Conservation (phyloP, 2,888 invertebrate species). For the Mongoloraphidia duomilia region DNA sequence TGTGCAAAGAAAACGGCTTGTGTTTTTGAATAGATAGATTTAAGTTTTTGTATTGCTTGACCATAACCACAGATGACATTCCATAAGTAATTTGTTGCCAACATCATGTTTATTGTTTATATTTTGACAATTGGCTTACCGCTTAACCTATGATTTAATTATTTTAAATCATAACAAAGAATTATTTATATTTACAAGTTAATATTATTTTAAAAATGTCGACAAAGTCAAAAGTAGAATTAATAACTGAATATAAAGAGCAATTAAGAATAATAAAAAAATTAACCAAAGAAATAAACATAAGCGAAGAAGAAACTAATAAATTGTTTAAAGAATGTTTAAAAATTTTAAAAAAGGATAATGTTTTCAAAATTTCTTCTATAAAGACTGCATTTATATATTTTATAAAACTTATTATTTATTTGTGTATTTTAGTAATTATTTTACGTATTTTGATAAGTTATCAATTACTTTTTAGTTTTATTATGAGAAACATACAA, state of each 20-base stretch:
- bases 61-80: too few species aligned
- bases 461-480: constrained; percentile 48
- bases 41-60: too few species aligned
- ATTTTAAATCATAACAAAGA: too few species aligned
- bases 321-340: constrained; percentile 43
- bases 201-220: constrained; percentile 1
- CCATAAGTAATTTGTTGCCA: too few species aligned
- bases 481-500: constrained; percentile 57
- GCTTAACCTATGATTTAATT: too few species aligned
- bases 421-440: constrained; percentile 23
- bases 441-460: constrained; percentile 31
- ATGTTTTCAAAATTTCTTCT: constrained; percentile 10
- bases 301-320: constrained; percentile 47
- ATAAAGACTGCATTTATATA: background rate
- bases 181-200: background rate
- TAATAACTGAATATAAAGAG: constrained; percentile 36
- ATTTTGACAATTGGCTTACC: too few species aligned
- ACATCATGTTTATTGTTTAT: too few species aligned
- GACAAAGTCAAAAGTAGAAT: constrained; percentile 24
- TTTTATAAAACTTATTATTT: constrained; percentile 18
- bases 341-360: constrained; percentile 25
- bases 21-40: too few species aligned
- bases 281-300: constrained; percentile 40
- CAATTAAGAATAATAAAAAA: constrained; percentile 41
- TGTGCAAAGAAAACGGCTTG: too few species aligned